phyloP scores from a whole-genome alignment of 92 coral and sea anemone genomes.

The Pocillopora grandis region DNA sequence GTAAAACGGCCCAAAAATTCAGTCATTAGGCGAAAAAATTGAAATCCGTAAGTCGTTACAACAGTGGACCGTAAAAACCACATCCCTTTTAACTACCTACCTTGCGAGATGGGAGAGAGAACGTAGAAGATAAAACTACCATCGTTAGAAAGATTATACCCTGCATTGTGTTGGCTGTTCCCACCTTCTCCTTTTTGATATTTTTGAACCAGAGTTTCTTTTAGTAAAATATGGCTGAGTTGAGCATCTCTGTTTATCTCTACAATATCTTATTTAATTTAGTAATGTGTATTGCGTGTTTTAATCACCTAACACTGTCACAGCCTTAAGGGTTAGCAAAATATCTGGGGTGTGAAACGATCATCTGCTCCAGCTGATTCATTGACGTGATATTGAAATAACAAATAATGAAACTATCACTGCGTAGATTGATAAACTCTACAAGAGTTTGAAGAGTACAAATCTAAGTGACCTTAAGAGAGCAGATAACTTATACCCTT shows the following conservation, averaged over 20 bases:
- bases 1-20: no score
- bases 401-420: neutral
- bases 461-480: no score
- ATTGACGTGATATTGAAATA: neutral
- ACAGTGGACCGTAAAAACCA: no score
- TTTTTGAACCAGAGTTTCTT: no score
- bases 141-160: neutral
- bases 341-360: neutral
- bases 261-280: neutral
- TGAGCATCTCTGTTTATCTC: no score
- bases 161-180: constrained; percentile 5
- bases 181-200: neutral
- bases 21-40: no score
- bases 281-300: neutral
- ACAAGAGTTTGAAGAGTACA: neutral
- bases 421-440: neutral
- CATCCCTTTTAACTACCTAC: no score
- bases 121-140: neutral
- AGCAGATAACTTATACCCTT: no score
- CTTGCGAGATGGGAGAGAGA: constrained; percentile 3
- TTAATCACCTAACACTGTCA: neutral
- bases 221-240: no score
- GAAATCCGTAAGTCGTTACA: no score
- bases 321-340: neutral
- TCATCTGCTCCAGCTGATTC: constrained; percentile 28